Conservation (phyloP, 1,140 invertebrate genomes). For the Philotrypesis tridentata region DNA sequence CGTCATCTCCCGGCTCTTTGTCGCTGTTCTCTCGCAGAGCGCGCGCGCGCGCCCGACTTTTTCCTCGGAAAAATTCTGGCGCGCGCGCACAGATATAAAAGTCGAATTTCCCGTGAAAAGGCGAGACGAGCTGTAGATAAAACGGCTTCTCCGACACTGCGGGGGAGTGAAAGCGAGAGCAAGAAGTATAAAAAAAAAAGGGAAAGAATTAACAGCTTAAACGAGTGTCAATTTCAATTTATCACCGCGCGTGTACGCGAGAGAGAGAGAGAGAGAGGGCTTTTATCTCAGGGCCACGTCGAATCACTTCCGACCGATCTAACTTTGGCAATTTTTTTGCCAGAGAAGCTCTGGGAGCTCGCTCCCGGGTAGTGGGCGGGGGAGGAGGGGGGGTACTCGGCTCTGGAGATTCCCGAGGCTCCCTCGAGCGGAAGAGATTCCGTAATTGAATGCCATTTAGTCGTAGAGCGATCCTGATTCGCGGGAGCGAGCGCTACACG, state of each 20-base stretch:
- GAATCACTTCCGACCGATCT: slow-evolving; percentile 42
- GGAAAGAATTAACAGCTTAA: slow-evolving; percentile 8
- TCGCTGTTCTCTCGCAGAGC: background rate
- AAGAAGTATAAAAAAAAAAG: background rate
- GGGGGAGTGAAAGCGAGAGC: background rate
- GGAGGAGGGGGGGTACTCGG: too few relatives aligned
- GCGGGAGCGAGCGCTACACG: background rate
- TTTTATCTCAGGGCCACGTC: background rate
- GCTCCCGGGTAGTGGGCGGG: background rate
- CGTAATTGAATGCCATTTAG: slow-evolving; percentile 48
- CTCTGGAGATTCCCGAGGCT: background rate
- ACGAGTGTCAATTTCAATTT: slow-evolving; percentile 42
- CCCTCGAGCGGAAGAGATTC: slow-evolving; percentile 31
- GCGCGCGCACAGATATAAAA: slow-evolving; percentile 3
- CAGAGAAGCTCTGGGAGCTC: background rate
- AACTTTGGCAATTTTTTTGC: slow-evolving; percentile 23
- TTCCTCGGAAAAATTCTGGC: background rate
- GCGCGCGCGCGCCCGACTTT: too few relatives aligned
- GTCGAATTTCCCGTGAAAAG: background rate
- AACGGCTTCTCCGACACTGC: too few relatives aligned
- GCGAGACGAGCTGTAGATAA: background rate
- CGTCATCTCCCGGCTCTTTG: background rate
- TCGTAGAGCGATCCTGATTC: background rate
- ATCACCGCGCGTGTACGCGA: slow-evolving; percentile 10
- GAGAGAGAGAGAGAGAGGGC: background rate